Evolutionary conservation across 92 coral and sea anemone genomes (phyloP).

Genomic region (Chrysogorgia sp.): DNA sequence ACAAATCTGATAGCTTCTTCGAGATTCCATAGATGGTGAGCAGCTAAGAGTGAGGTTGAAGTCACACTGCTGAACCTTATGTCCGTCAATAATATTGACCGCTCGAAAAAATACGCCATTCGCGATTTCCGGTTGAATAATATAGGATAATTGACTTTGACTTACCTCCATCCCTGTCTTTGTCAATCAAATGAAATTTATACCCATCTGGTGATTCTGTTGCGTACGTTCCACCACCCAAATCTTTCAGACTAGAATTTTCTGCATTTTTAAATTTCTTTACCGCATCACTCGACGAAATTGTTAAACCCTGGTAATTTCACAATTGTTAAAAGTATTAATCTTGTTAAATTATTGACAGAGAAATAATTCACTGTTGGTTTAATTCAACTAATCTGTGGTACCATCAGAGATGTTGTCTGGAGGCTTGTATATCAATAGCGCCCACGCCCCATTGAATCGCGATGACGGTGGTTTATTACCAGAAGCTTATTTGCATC

Average conservation of each 20-base stretch:
- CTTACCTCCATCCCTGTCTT: constrained; percentile 73
- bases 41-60: too few species aligned
- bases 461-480: too few species aligned
- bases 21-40: too few species aligned
- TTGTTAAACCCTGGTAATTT: constrained; percentile 88
- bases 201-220: constrained; percentile 96
- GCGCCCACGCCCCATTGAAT: too few species aligned
- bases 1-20: too few species aligned
- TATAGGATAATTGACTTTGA: neutral
- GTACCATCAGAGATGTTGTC: too few species aligned
- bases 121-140: neutral
- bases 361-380: too few species aligned
- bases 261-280: constrained; percentile 68
- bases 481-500: too few species aligned
- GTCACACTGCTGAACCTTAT: too few species aligned
- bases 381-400: too few species aligned
- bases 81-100: too few species aligned
- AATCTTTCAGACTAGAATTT: constrained; percentile 63
- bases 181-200: constrained; percentile 72
- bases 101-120: neutral
- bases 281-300: constrained; percentile 81
- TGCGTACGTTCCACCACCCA: constrained; percentile 63
- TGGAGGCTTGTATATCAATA: too few species aligned
- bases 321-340: neutral
- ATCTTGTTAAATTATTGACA: neutral